Evolutionary conservation across 2,888 invertebrate genomes (phyloP).

Genomic region (Troglohyphantes excavatus): DNA sequence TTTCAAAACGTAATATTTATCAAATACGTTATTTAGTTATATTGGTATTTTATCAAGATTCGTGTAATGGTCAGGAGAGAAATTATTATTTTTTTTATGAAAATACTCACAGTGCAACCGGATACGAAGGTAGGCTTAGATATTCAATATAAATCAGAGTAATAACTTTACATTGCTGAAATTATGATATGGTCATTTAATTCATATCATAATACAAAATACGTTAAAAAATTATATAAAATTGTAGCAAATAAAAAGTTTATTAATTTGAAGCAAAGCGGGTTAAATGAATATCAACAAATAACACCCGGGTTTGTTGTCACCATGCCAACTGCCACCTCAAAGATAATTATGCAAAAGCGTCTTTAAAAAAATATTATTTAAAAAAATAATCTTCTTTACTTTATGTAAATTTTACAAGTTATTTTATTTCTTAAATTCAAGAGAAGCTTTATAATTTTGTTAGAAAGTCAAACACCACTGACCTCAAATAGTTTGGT

Average conservation of each 20-base stretch:
- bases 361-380: background rate
- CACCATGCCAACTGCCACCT: slow-evolving; percentile 75
- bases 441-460: too few species aligned
- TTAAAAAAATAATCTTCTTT: too few species aligned
- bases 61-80: too few species aligned
- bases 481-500: too few species aligned
- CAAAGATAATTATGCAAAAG: slow-evolving; percentile 20
- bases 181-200: background rate
- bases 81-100: too few species aligned
- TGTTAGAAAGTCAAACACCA: too few species aligned
- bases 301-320: slow-evolving; percentile 34
- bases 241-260: background rate
- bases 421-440: too few species aligned
- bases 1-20: too few species aligned
- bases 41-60: too few species aligned
- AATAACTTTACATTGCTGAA: background rate
- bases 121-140: background rate
- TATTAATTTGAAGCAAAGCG: background rate
- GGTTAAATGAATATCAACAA: slow-evolving; percentile 45
- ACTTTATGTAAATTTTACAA: too few species aligned
- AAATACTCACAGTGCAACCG: background rate
- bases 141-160: background rate
- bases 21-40: too few species aligned
- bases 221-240: background rate
- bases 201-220: background rate